Base-by-base conservation (phyloP, 1,140 invertebrate genomes). In the Adoxophyes honmai region DNA sequence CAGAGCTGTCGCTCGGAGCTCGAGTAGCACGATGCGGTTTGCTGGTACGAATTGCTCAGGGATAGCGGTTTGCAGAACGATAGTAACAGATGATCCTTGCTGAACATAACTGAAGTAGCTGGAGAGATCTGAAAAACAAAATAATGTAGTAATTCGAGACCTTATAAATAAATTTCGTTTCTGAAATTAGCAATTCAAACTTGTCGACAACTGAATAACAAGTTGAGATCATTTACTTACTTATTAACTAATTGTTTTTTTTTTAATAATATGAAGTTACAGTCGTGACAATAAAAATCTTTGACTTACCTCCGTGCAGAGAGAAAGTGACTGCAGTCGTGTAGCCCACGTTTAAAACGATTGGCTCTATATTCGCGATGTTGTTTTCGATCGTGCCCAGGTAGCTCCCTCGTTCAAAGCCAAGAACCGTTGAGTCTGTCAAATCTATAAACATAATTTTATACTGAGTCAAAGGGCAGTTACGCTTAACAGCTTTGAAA, bases 391-490 rank as follows among this genome's bases (percentile, higher is more conserved):
- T 62, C 6, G 66, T 61, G 0, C 73, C 73, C 0, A 60, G 16
- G 54, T 69, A 71, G 42, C 52, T 73, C 15, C 55, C 53, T 53
- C 54, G 59, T 9, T 76, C 63, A 52, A 76, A 76, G 1, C 52
- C 54, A 16, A 76, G 54, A 6, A 68, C 36, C 5, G n/a, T 10
- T 6, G 11, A 52, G 1, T 34, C 39, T 2, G 33, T 21, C 14
- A 11, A 15, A 35, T 57, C 59, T 52, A 16, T 34, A 52, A 55
- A 48, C 18, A 7, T 4, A 15, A 21, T 10, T 11, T 11, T 3
- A 16, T 39, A 39, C 15, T 18, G 14, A 15, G 15, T 16, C 6
- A 28, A 2, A 6, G 21, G 2, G 21, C 21, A 3, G n/a, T n/a
- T n/a, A n/a, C n/a, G n/a, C n/a, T n/a, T n/a, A n/a, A n/a, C n/a